phyloP scores from a whole-genome alignment of 2,888 invertebrate genomes.

The Scelioninae gen. 1 region DNA sequence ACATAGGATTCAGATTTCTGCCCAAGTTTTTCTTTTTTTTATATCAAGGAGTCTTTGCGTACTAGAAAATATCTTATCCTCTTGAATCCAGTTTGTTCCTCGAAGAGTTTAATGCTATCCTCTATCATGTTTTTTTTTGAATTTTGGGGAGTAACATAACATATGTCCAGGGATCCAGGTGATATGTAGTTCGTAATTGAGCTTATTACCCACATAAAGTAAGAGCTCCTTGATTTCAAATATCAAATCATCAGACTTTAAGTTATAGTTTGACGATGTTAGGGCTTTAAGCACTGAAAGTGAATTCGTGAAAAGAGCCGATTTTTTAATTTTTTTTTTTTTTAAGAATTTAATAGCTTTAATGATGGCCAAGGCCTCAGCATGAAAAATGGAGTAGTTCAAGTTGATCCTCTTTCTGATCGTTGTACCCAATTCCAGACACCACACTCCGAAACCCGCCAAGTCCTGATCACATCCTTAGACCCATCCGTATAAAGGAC shows the following conservation, averaged over 20 bases:
- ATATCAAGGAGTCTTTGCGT: slow-evolving; percentile 3
- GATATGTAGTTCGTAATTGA: not conserved
- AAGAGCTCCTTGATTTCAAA: not conserved
- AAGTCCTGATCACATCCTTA: not conserved
- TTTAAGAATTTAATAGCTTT: not conserved
- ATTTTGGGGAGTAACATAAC: not conserved
- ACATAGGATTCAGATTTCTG: not conserved
- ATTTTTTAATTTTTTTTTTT: not conserved
- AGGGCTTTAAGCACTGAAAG: slow-evolving; percentile 1
- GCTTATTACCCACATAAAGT: not conserved
- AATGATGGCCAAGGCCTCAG: not conserved
- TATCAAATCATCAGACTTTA: not conserved
- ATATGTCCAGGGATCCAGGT: slow-evolving; percentile 6
- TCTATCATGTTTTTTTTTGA: not conserved
- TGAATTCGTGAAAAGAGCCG: not conserved
- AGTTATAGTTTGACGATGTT: not conserved
- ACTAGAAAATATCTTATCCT: not conserved
- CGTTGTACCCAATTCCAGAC: not conserved
- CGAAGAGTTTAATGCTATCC: not conserved
- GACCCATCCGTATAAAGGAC: not conserved
- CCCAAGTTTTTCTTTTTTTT: not conserved
- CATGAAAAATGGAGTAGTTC: not conserved
- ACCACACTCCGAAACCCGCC: not conserved
- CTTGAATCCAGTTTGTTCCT: not conserved
- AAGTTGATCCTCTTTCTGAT: not conserved